Percentiles rank a stretch among this genome's conserved stretches.
Conservation (phyloP, 2,888 invertebrate species). For the Synanthedon formicaeformis region DNA sequence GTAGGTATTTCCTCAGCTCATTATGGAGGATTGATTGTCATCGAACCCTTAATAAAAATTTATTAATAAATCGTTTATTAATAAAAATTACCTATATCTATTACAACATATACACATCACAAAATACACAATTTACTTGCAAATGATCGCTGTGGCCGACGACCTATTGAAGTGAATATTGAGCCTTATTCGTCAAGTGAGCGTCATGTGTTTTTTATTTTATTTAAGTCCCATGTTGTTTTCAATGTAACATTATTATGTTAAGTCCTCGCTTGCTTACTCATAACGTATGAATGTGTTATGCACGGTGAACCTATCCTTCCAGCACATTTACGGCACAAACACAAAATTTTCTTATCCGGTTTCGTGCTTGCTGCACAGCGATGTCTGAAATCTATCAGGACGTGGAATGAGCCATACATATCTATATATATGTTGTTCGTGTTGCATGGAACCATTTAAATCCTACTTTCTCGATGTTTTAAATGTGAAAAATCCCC, state of each 20-base stretch:
- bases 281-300: constrained; percentile 45
- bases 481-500: constrained; percentile 42
- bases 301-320: constrained; percentile 63
- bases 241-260: constrained; percentile 39
- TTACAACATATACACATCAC: constrained; percentile 25
- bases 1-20: too few relatives aligned
- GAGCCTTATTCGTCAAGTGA: constrained; percentile 52
- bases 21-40: too few relatives aligned
- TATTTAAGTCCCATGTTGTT: constrained; percentile 34
- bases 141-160: constrained; percentile 28
- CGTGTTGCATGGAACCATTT: constrained; percentile 65
- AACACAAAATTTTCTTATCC: constrained; percentile 46
- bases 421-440: constrained; percentile 39
- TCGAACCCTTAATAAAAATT: neutral
- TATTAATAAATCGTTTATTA: neutral
- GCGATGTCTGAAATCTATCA: constrained; percentile 38
- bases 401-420: constrained; percentile 61
- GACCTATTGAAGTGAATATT: constrained; percentile 47
- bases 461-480: constrained; percentile 45
- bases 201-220: constrained; percentile 38
- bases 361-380: constrained; percentile 65
- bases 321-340: constrained; percentile 60
- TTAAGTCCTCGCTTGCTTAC: constrained; percentile 59
- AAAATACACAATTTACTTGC: constrained; percentile 26
- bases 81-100: constrained; percentile 14